Conservation (phyloP, 2,113 vertebrate species). For the Lepus timidus region DNA sequence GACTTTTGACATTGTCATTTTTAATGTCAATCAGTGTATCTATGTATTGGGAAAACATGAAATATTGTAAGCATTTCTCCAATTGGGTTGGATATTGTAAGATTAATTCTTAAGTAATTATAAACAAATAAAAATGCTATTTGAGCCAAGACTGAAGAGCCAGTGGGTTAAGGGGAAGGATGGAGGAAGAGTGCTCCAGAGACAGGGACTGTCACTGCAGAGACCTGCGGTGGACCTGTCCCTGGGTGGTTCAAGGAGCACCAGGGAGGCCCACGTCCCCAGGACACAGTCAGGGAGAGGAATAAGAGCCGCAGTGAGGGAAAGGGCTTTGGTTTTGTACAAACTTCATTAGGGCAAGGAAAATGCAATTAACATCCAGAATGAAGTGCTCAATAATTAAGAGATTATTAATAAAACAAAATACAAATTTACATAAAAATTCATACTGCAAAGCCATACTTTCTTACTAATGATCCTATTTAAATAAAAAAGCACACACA, state of each 20-base stretch:
- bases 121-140: neutral
- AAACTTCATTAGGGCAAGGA: neutral
- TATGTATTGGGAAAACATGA: too few relatives aligned
- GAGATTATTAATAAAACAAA: neutral
- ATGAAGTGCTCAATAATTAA: constrained; percentile 2
- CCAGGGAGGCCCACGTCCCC: neutral
- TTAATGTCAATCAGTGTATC: too few relatives aligned
- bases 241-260: neutral
- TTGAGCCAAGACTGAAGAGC: neutral
- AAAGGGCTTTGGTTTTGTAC: neutral
- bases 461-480: constrained; percentile 4
- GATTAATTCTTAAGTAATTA: too few relatives aligned
- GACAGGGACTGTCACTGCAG: neutral
- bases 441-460: neutral
- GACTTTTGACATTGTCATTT: too few relatives aligned
- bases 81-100: too few relatives aligned
- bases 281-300: neutral
- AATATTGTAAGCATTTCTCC: too few relatives aligned
- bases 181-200: neutral
- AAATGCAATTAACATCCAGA: neutral
- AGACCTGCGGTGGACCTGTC: neutral
- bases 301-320: neutral
- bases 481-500: neutral
- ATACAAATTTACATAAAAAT: constrained; percentile 43
- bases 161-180: neutral